Percentiles rank a stretch among this genome's conserved stretches.
phyloP scores from a whole-genome alignment of 2,888 invertebrate species.

The Amblyjoppa proteus region DNA sequence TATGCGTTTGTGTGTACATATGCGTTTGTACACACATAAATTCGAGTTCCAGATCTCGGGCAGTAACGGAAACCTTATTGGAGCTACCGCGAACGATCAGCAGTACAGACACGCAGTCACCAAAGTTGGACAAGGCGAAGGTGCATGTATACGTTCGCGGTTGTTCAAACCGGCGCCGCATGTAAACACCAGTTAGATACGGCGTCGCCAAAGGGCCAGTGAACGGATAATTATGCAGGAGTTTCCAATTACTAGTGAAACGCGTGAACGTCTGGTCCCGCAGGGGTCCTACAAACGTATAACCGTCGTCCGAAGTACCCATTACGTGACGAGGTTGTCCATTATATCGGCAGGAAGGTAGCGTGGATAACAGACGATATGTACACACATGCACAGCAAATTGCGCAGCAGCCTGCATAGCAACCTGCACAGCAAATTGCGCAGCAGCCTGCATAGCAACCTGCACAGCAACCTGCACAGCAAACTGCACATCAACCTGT shows the following conservation, averaged over 20 bases:
- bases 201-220: conserved; percentile 23
- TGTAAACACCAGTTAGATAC: neutral
- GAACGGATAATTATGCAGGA: conserved; percentile 79
- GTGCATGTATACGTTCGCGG: conserved; percentile 30
- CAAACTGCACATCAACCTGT: too few relatives aligned
- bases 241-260: conserved; percentile 79
- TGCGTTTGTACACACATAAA: conserved; percentile 8
- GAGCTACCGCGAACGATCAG: conserved; percentile 54
- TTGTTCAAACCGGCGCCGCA: conserved; percentile 27
- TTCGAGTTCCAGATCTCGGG: conserved; percentile 41
- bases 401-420: too few relatives aligned
- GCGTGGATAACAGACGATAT: neutral
- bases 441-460: too few relatives aligned
- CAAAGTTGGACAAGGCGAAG: conserved; percentile 73
- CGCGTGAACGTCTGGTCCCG: conserved; percentile 32
- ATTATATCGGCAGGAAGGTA: neutral
- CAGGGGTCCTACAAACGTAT: conserved; percentile 31
- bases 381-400: too few relatives aligned
- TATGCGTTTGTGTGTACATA: neutral
- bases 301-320: neutral
- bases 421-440: too few relatives aligned
- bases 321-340: neutral
- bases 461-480: too few relatives aligned
- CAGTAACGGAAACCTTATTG: conserved; percentile 37
- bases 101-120: neutral